Evolutionary conservation across 2,888 invertebrate genomes (phyloP).

Genomic region (Melieria crassipennis): DNA sequence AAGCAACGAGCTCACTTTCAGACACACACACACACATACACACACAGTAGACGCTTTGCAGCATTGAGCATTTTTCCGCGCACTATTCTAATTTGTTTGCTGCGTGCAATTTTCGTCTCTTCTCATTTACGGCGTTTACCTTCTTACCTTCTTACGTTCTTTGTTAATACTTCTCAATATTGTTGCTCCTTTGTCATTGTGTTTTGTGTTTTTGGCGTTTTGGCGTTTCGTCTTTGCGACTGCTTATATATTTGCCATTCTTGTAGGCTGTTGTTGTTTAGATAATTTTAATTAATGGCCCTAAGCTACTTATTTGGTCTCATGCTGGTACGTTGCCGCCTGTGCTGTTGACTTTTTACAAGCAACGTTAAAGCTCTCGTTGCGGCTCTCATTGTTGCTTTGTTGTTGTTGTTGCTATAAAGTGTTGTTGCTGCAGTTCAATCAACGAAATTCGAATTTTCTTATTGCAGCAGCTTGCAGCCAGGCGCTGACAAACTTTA

Average conservation of each 20-base stretch:
- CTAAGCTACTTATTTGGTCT: conserved; percentile 22
- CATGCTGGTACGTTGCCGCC: background rate
- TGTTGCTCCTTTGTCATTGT: conserved; percentile 2
- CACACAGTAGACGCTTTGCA: background rate
- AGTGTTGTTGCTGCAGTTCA: too few relatives aligned
- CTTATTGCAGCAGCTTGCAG: too few relatives aligned
- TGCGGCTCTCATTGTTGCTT: background rate
- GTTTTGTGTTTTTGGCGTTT: too few relatives aligned
- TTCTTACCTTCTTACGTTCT: background rate
- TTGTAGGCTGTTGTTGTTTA: background rate
- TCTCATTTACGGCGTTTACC: background rate
- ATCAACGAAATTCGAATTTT: too few relatives aligned
- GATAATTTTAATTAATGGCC: conserved; percentile 27
- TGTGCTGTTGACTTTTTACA: background rate
- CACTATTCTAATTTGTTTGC: background rate
- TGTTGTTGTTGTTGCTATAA: background rate
- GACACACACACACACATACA: background rate
- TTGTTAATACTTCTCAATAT: background rate
- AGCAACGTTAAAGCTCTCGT: too few relatives aligned
- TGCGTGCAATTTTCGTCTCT: background rate
- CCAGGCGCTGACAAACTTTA: too few relatives aligned
- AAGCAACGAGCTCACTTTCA: background rate
- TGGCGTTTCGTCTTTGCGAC: background rate
- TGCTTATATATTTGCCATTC: background rate
- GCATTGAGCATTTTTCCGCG: background rate